These are phyloP conservation scores for Anarhynchus alexandrinus DNA, from an alignment of 2,113 vertebrate species.

Conservation along the genomic window DNA sequence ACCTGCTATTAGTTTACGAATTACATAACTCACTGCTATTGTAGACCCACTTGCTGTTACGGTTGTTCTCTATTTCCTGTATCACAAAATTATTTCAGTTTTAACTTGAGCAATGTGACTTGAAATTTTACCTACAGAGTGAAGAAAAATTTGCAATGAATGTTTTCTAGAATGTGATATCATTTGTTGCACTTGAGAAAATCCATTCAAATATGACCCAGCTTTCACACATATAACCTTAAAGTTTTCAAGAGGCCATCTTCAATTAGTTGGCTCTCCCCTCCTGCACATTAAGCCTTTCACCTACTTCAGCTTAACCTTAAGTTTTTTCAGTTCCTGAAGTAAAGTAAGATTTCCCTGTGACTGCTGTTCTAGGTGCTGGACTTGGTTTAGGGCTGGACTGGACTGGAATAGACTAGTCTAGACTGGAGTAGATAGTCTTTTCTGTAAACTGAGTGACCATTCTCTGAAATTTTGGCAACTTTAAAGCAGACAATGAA, in stretches of 20 bases:
- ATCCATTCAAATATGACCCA: neutral
- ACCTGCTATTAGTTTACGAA: neutral
- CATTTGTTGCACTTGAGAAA: neutral
- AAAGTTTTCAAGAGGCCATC: neutral
- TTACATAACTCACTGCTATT: neutral
- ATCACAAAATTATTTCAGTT: neutral
- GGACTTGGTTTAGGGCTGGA: neutral
- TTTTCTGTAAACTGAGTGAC: neutral
- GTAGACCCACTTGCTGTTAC: neutral
- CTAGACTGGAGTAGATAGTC: neutral
- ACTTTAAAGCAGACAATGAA: neutral
- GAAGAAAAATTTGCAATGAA: neutral
- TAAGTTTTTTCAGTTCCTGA: neutral
- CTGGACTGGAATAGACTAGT: neutral
- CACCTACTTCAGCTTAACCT: neutral
- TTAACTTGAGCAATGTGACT: neutral
- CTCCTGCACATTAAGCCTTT: neutral
- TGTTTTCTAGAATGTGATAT: neutral
- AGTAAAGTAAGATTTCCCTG: neutral
- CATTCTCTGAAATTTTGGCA: neutral
- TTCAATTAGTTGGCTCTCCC: neutral
- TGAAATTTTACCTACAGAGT: neutral
- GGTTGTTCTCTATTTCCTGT: neutral
- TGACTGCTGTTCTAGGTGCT: neutral
- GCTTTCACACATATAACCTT: neutral